Conservation (phyloP, 2,888 invertebrate species). For the Isotomurus palustris region DNA sequence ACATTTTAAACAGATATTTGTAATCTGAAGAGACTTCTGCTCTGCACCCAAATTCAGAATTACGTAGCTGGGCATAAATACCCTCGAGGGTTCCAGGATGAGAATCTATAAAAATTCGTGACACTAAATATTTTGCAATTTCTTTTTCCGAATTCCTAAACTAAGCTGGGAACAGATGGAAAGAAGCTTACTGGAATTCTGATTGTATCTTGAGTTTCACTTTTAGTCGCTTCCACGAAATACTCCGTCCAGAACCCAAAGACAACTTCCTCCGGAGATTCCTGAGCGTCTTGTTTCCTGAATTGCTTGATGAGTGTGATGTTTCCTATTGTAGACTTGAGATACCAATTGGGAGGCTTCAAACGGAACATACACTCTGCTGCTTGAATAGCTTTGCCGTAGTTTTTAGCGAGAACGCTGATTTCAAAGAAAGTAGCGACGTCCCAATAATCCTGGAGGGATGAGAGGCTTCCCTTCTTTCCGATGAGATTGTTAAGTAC, state of each 20-base stretch:
- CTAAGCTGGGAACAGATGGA: background rate
- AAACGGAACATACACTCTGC: conserved; percentile 89
- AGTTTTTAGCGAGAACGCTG: conserved; percentile 94
- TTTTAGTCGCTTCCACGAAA: conserved; percentile 88
- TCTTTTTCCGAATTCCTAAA: no score
- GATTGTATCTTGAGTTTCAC: conserved; percentile 72
- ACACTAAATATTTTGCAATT: no score
- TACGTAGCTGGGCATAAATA: conserved; percentile 90
- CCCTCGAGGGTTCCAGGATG: conserved; percentile 85
- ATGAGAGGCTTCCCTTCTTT: conserved; percentile 89
- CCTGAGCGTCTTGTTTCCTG: conserved; percentile 73
- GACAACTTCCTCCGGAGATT: conserved; percentile 70
- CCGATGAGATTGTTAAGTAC: conserved; percentile 95
- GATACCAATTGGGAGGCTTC: conserved; percentile 87
- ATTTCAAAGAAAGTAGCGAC: conserved; percentile 98
- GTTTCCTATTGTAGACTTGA: conserved; percentile 95
- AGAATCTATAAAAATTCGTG: conserved; percentile 57
- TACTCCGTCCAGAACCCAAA: conserved; percentile 99
- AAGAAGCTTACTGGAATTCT: conserved; percentile 73
- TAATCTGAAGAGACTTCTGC: conserved; percentile 83
- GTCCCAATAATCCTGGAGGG: conserved; percentile 96
- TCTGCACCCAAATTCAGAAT: conserved; percentile 93
- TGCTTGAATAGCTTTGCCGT: conserved; percentile 92
- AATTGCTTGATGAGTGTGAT: conserved; percentile 89
- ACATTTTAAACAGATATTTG: conserved; percentile 75